Evolutionary conservation across 2,797 vertebrate genomes (phyloP).

Genomic region (Sebastes trivittatus): DNA sequence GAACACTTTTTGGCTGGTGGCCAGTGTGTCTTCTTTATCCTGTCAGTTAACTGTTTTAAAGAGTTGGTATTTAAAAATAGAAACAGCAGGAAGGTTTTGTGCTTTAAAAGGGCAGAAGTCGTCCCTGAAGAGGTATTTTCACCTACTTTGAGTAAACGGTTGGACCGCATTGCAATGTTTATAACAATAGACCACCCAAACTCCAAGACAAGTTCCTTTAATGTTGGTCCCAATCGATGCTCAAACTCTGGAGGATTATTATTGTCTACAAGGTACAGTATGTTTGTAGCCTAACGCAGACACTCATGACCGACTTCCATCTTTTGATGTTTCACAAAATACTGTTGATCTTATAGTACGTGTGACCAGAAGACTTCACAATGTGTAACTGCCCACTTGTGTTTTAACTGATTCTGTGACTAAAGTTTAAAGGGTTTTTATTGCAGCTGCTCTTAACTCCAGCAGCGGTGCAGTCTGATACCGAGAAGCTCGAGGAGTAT

Average conservation of each 20-base stretch:
- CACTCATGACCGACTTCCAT: not conserved
- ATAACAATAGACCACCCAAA: slow-evolving; percentile 28
- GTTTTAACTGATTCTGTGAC: slow-evolving; percentile 6
- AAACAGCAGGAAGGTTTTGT: not conserved
- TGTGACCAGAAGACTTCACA: not conserved
- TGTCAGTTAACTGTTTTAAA: not conserved
- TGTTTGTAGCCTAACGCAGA: not conserved
- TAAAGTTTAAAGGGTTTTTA: slow-evolving; percentile 7
- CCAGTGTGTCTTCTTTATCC: not conserved
- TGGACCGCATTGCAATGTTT: not conserved
- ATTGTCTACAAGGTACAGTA: not conserved
- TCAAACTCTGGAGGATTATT: not conserved
- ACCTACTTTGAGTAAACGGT: slow-evolving; percentile 3
- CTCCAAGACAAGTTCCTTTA: not conserved
- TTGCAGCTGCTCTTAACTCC: slow-evolving; percentile 11
- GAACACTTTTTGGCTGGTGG: not conserved
- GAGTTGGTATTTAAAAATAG: slow-evolving; percentile 7
- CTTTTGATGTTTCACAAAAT: not conserved
- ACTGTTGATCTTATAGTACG: not conserved
- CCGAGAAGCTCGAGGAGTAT: slow-evolving; percentile 6
- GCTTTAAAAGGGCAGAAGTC: slow-evolving; percentile 19
- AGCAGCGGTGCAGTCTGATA: not conserved
- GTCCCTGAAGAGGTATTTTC: not conserved
- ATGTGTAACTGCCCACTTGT: not conserved
- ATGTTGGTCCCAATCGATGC: not conserved